Conservation (phyloP, 2,888 invertebrate species). For the Galerucella calmariensis region DNA sequence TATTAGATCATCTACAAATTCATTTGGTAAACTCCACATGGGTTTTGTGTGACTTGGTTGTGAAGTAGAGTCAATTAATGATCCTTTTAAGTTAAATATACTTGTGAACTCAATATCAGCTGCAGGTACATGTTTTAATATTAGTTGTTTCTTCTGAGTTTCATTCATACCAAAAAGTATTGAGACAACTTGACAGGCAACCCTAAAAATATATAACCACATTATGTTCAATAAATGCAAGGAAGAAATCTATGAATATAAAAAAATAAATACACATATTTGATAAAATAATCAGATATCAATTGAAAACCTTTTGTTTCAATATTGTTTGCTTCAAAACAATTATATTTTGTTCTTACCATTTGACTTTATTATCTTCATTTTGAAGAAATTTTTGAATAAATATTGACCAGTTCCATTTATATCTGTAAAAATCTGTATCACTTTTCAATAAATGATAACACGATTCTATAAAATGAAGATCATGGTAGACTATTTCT, state of each 20-base stretch:
- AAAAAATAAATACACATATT: no score
- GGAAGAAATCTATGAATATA: no score
- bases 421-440: slow-evolving; percentile 73
- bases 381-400: slow-evolving; percentile 69
- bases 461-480: slow-evolving; percentile 73
- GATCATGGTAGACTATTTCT: slow-evolving; percentile 58
- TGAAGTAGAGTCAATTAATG: slow-evolving; percentile 31
- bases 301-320: no score
- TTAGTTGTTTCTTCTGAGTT: slow-evolving; percentile 63
- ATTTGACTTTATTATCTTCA: slow-evolving; percentile 68
- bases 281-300: no score
- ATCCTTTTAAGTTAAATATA: slow-evolving; percentile 46
- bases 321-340: no score
- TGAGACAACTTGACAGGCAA: slow-evolving; percentile 73
- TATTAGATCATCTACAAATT: slow-evolving; percentile 42
- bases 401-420: slow-evolving; percentile 84
- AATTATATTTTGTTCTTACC: slow-evolving; percentile 62
- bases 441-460: slow-evolving; percentile 72
- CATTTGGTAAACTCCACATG: slow-evolving; percentile 1
- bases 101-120: slow-evolving; percentile 48
- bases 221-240: neutral
- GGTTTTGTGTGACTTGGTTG: slow-evolving; percentile 19
- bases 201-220: slow-evolving; percentile 65
- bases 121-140: slow-evolving; percentile 64
- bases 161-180: slow-evolving; percentile 76